phyloP scores from a whole-genome alignment of 2,888 invertebrate species.

The Athalia rosae region DNA sequence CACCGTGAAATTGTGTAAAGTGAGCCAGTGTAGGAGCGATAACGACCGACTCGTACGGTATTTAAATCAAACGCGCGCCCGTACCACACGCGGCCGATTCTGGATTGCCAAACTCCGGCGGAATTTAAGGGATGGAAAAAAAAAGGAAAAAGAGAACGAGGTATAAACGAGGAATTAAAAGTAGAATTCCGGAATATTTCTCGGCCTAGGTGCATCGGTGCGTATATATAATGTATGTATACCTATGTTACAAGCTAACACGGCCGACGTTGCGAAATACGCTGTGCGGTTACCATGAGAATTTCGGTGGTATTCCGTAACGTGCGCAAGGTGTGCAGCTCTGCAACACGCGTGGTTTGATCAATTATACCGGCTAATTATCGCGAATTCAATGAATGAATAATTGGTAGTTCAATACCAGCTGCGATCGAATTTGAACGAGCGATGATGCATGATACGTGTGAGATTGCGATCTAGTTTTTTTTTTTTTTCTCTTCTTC shows the following conservation, averaged over 20 bases:
- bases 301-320: too few species aligned
- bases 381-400: too few species aligned
- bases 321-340: too few species aligned
- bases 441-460: not conserved
- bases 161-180: not conserved
- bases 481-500: not conserved
- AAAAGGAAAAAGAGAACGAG: not conserved
- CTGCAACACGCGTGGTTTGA: too few species aligned
- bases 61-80: slow-evolving; percentile 13
- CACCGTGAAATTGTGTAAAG: slow-evolving; percentile 11
- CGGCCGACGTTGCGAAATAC: too few species aligned
- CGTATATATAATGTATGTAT: too few species aligned
- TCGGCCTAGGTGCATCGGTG: not conserved
- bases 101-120: not conserved
- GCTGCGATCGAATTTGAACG: too few species aligned
- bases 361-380: too few species aligned
- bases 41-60: slow-evolving; percentile 4
- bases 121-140: slow-evolving; percentile 14
- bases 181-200: not conserved
- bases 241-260: too few species aligned
- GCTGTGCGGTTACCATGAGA: too few species aligned
- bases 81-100: not conserved
- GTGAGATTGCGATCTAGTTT: not conserved
- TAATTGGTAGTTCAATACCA: too few species aligned
- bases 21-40: slow-evolving; percentile 30